A percentile compares a stretch with the other conserved stretches of the same genome.
Evolutionary conservation across 2,113 vertebrate species (phyloP).

Genomic region (Dolichallabes microphthalmus): DNA sequence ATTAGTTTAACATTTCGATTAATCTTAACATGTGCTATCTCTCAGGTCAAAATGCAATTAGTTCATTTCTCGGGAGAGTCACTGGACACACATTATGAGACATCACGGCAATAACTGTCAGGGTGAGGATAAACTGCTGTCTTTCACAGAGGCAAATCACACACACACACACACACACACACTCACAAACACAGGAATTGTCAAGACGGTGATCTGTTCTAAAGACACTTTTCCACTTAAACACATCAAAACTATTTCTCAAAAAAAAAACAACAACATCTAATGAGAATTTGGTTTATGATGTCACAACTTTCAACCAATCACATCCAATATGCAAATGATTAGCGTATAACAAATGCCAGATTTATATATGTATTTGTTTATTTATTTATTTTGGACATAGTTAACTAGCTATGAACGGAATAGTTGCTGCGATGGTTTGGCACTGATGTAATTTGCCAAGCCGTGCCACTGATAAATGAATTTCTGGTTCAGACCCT

Average conservation of each 20-base stretch:
- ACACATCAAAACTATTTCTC: background rate
- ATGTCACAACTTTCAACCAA: background rate
- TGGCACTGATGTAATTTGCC: background rate
- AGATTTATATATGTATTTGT: too few relatives aligned
- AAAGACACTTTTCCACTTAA: background rate
- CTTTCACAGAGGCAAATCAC: conserved; percentile 36
- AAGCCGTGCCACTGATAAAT: background rate
- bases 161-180: conserved; percentile 11
- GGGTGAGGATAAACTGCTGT: conserved; percentile 30
- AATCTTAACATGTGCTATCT: conserved; percentile 38
- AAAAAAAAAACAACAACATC: background rate
- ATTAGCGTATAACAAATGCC: background rate
- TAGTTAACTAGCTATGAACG: background rate
- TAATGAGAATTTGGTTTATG: background rate
- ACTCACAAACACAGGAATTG: background rate
- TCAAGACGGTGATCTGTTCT: background rate
- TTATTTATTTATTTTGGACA: too few relatives aligned
- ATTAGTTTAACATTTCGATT: conserved; percentile 61
- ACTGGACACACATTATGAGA: conserved; percentile 37
- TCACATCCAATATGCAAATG: background rate
- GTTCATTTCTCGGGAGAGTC: conserved; percentile 37
- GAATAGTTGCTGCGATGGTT: background rate
- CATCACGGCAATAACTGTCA: conserved; percentile 44
- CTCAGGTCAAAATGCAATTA: conserved; percentile 55
- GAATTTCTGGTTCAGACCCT: background rate